Evolutionary conservation across 2,888 invertebrate genomes (phyloP), one percentile per base, ranked within the genome.

Genomic region (Antheraea yamamai): DNA sequence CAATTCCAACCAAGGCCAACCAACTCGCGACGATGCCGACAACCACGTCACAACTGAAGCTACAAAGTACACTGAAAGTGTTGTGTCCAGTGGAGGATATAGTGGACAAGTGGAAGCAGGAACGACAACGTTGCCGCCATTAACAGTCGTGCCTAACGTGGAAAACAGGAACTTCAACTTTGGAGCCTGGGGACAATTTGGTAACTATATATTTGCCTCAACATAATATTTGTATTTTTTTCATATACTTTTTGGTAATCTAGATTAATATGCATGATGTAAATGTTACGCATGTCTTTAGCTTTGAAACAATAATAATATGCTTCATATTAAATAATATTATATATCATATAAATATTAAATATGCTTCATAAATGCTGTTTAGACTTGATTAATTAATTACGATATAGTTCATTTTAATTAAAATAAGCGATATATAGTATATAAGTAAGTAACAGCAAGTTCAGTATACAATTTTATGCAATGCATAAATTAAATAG

Each of bases 91-190:
- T 20, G 26, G 68, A 55, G 70, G 58, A 39, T 39, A 35, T 73
- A 73, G 39, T 26, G 14, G 52, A 8, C 23, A 26, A 47, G 52
- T 6, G 39, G 26, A 47, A 35, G n/a, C 39, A 70, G 71, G 23
- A 68, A 61, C 47, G 47, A 68, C 72, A 39, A 72, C 74, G 0
- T 51, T 35, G 14, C 26, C 64, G 6, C 66, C 76, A 16, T 72
- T 72, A 6, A 72, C 76, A 26, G 47, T 72, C 20, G 30, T 51
- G 8, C 68, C 73, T 7, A 35, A n/a, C 23, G 51, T 66, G 26
- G 81, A 78, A 14, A 77, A 79, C 0, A 76, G 81, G 72, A 81
- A 78, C 47, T 78, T 80, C 66, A 78, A 81, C 72, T 82, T 78
- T 75, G 75, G 76, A 1, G 35, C 78, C 0, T 68, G 74, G 3